Evolutionary conservation across 2,797 vertebrate genomes (phyloP), one percentile per base, ranked within the genome.

Genomic region (Linurgus olivaceus): DNA sequence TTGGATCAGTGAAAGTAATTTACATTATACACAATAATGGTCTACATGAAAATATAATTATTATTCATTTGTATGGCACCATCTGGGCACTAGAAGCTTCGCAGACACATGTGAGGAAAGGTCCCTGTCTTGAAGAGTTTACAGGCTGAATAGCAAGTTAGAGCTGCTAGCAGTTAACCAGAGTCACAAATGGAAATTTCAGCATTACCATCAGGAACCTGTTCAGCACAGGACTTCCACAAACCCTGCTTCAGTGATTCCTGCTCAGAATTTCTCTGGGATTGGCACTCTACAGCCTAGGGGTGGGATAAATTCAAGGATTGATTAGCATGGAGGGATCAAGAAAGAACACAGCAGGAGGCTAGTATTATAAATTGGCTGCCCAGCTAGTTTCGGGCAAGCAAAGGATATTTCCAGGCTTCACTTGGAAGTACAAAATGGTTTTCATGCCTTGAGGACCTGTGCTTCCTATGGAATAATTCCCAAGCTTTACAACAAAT

Each of bases 1-100:
- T 96, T 89, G 70, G 94, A 96, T 96, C 96, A 94, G 81, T 94
- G 88, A 85, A 96, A 96, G 86, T 94, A 95, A 95, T 94, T 96
- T 95, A 91, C 80, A 90, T 96, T 95, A 86, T 38, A 84, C 88
- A 88, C 84, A 58, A 74, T 95, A 95, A 92, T 86, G 87, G 66
- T 67, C 92, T 92, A 93, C 87, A 79, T 73, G 87, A 85, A 89
- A 96, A 94, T 94, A 93, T 88, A 95, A 88, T 95, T 95, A 94
- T 94, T 92, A 83, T 84, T 96, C 88, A 77, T 91, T 95, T 91
- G 74, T 86, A 35, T 72, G 84, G 84, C 82, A 90, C 93, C 92
- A 94, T 96, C 94, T 95, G 91, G 70, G 88, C 90, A 76, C 74
- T 93, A 93, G 94, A 92, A 91, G 61, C 76, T 86, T 94, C 82